Conservation (phyloP, 2,797 vertebrate genomes). For the Harpagifer antarcticus region DNA sequence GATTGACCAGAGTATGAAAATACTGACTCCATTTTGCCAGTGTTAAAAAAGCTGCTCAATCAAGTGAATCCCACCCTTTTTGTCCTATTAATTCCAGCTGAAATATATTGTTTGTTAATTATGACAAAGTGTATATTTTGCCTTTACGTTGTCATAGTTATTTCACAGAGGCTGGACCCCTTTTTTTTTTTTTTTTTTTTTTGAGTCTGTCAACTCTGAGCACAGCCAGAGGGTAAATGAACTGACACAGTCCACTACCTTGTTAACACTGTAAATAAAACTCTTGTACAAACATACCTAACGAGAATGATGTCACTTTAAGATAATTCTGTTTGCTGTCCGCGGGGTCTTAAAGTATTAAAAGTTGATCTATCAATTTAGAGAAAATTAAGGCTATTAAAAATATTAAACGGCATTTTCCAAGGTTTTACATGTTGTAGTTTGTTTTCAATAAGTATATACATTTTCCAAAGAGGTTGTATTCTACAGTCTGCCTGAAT, state of each 20-base stretch:
- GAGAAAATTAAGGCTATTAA: too few species aligned
- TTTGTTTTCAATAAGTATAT: too few species aligned
- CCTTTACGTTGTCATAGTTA: constrained; percentile 64
- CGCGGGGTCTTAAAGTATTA: too few species aligned
- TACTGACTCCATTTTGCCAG: constrained; percentile 62
- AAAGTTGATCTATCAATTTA: too few species aligned
- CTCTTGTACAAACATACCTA: constrained; percentile 72
- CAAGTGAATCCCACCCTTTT: constrained; percentile 26
- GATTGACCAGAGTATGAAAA: constrained; percentile 76
- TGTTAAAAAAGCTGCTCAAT: constrained; percentile 78
- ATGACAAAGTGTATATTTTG: constrained; percentile 70
- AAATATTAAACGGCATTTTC: too few species aligned
- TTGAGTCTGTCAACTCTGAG: constrained; percentile 67
- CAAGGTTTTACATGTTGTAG: too few species aligned
- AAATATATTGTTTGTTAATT: constrained; percentile 54
- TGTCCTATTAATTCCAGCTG: constrained; percentile 62
- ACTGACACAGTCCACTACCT: constrained; percentile 54
- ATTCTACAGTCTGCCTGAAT: too few species aligned
- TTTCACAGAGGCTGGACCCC: constrained; percentile 82
- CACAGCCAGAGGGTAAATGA: constrained; percentile 60
- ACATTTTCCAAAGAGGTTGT: too few species aligned
- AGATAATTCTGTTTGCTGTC: constrained; percentile 13
- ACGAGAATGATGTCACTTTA: constrained; percentile 37
- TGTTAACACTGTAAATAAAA: constrained; percentile 86
- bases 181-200: constrained; percentile 74